A percentile compares a stretch with the other conserved stretches of the same genome.
phyloP scores from a whole-genome alignment of 2,113 vertebrate species.

The Accipiter virgatus region DNA sequence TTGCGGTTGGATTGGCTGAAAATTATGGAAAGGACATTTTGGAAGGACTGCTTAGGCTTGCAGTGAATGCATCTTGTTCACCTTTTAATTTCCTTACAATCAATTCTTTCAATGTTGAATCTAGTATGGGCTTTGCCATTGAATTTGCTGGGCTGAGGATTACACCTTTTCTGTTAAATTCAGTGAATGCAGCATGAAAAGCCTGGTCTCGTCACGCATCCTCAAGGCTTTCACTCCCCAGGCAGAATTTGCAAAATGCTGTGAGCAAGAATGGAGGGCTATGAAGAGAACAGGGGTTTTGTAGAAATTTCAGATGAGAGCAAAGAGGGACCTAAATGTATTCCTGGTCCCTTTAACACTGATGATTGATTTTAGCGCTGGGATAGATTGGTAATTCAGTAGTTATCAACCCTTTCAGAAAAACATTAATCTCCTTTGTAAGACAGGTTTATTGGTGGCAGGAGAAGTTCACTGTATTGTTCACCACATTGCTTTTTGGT shows the following conservation, averaged over 20 bases:
- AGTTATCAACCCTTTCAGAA: constrained; percentile 55
- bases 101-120: background rate
- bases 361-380: constrained; percentile 48
- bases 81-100: background rate
- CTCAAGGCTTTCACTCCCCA: background rate
- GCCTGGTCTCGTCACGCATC: background rate
- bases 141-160: background rate
- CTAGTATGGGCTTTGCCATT: background rate
- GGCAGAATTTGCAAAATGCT: background rate
- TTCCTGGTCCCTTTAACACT: background rate
- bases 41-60: background rate
- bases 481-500: background rate
- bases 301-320: background rate
- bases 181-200: background rate
- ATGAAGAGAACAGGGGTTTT: background rate
- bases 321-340: background rate
- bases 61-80: background rate
- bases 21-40: background rate
- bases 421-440: constrained; percentile 18
- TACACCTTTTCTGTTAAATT: background rate
- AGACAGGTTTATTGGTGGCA: constrained; percentile 69
- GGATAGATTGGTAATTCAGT: constrained; percentile 19
- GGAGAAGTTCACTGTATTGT: constrained; percentile 63
- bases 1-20: background rate
- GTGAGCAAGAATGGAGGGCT: background rate